A percentile compares a stretch with the other conserved stretches of the same genome.
These are phyloP conservation scores for Homarus gammarus DNA, from an alignment of 2,888 invertebrate genomes.

Conservation along the genomic window DNA sequence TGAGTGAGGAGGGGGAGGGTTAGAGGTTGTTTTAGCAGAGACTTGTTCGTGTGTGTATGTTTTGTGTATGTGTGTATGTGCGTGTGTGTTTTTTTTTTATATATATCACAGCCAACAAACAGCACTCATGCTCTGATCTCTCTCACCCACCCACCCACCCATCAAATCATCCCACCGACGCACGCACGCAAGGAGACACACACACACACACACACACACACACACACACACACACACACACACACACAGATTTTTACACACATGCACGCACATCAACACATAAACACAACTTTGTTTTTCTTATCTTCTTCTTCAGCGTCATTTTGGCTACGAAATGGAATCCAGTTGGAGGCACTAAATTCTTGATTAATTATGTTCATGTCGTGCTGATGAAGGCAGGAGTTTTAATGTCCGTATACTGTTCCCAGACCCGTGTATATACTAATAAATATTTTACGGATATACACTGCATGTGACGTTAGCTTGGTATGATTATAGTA, in stretches of 20 bases:
- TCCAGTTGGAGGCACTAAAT: slow-evolving; percentile 29
- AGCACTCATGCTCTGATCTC: no score
- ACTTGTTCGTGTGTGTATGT: no score
- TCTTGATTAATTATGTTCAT: slow-evolving; percentile 55
- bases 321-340: slow-evolving; percentile 36
- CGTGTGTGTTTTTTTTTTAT: no score
- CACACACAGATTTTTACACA: slow-evolving; percentile 17
- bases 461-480: no score
- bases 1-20: no score
- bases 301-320: slow-evolving; percentile 44
- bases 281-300: slow-evolving; percentile 21
- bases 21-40: no score
- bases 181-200: background rate
- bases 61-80: no score
- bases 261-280: slow-evolving; percentile 17
- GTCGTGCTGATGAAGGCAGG: slow-evolving; percentile 34
- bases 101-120: no score
- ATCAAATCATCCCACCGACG: background rate
- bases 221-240: slow-evolving; percentile 28
- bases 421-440: no score
- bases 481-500: no score
- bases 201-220: slow-evolving; percentile 19
- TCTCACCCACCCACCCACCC: slow-evolving; percentile 11
- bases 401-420: slow-evolving; percentile 10
- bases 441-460: no score